These are phyloP conservation scores for Abrostola triplasia DNA, from an alignment of 2,888 invertebrate genomes.

Conservation along the genomic window DNA sequence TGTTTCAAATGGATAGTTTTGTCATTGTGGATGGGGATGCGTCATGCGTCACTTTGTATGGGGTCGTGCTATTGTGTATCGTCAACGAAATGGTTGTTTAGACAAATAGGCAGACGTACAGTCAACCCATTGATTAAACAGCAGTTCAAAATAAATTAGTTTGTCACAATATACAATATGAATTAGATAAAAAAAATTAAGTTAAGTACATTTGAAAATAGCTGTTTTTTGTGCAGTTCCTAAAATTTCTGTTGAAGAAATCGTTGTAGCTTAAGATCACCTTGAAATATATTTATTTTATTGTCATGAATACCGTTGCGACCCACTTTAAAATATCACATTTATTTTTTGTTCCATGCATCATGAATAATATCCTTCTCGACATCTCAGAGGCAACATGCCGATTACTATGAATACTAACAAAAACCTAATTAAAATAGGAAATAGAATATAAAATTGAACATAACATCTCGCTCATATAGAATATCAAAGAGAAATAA, in stretches of 20 bases:
- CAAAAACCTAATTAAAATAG: slow-evolving; percentile 56
- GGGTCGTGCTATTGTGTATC: slow-evolving; percentile 24
- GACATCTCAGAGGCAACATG: slow-evolving; percentile 17
- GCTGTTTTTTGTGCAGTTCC: too few species aligned
- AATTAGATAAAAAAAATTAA: too few species aligned
- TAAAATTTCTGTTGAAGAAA: too few species aligned
- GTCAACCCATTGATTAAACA: not conserved
- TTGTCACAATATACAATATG: too few species aligned
- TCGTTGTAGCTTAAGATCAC: not conserved
- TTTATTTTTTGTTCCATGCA: slow-evolving; percentile 12
- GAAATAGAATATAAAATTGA: slow-evolving; percentile 58
- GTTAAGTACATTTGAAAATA: too few species aligned
- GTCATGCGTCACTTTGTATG: slow-evolving; percentile 19
- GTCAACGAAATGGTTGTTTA: slow-evolving; percentile 14
- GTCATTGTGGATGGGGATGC: slow-evolving; percentile 36
- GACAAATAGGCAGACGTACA: slow-evolving; percentile 28
- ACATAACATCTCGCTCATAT: slow-evolving; percentile 62
- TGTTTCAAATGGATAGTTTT: slow-evolving; percentile 31
- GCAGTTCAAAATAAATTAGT: too few species aligned
- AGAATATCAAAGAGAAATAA: slow-evolving; percentile 81
- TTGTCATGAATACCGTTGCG: not conserved
- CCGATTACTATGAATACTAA: slow-evolving; percentile 42
- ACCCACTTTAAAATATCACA: not conserved
- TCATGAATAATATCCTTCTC: slow-evolving; percentile 22
- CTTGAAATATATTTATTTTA: slow-evolving; percentile 6